Base-by-base conservation (phyloP, 2,113 vertebrate species). In the Sigmodon hispidus region DNA sequence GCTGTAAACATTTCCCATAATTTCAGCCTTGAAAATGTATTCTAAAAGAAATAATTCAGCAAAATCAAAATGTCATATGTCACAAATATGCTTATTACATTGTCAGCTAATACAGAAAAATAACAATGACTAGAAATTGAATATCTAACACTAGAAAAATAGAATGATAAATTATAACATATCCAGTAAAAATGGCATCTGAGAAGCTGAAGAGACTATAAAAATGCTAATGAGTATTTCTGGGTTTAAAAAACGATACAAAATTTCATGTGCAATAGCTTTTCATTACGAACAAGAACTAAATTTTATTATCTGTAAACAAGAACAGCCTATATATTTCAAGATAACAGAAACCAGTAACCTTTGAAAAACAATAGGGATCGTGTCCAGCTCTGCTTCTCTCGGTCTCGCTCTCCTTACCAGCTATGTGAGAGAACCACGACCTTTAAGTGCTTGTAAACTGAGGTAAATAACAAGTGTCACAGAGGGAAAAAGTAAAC, bases 31-130 rank as follows among this genome's bases (percentile, higher is more conserved):
- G 72, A 67, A 95, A 97, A 96, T 70, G 55, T 83, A 89, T 48
- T 65, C 93, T 91, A 89, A 50, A 79, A 70, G 93, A 93, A 96
- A 95, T 87, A 87, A 96, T 69, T 91, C 93, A 90, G 93, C 76
- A 94, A 94, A 94, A 91, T 67, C 73, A 89, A 94, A 96, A 76
- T 55, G 57, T 79, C 70, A 3, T n/a, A 57, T 77, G 59, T 80
- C 76, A 92, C 59, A 92, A 94, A 88, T 75, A 92, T 52, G 36
- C 80, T 92, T 70, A 80, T 90, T 87, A 70, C 59, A 91, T 72
- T 79, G 89, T 93, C 73, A 91, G n/a, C 77, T 92, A 12, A 86
- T 81, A 65, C 10, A 85, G 45, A 89, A 70, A 36, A 87, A 92
- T 76, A 87, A 90, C 73, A 75, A 88, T 34, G 34, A 29, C 88